Conservation (phyloP, 2,797 vertebrate genomes). For the Hydrophis major region DNA sequence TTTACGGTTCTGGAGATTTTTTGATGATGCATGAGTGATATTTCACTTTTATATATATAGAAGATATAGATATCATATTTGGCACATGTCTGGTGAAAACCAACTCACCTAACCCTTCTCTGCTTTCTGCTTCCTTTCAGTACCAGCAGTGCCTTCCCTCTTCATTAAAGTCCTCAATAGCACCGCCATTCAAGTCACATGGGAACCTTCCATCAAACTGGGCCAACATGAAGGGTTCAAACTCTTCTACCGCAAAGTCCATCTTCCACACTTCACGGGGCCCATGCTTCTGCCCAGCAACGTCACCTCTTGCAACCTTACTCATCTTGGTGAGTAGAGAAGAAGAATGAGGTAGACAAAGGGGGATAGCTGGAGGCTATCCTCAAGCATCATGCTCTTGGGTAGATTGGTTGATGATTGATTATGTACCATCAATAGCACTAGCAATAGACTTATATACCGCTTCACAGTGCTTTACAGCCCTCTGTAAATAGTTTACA, state of each 20-base stretch:
- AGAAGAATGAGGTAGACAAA: background rate
- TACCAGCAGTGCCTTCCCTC: constrained; percentile 86
- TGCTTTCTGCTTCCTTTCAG: constrained; percentile 70
- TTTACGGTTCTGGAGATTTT: too few relatives aligned
- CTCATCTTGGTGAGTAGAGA: constrained; percentile 83
- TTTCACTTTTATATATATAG: too few relatives aligned
- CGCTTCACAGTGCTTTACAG: too few relatives aligned
- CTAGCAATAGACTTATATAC: too few relatives aligned
- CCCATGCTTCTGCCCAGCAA: constrained; percentile 86
- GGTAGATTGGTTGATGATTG: background rate
- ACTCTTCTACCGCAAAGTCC: constrained; percentile 88
- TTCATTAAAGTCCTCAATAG: constrained; percentile 87
- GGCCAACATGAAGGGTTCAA: constrained; percentile 90
- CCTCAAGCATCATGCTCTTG: background rate
- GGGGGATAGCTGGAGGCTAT: background rate
- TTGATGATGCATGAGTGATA: too few relatives aligned
- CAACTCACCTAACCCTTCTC: background rate
- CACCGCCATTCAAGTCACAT: constrained; percentile 82
- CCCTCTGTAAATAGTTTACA: too few relatives aligned
- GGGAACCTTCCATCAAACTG: constrained; percentile 91
- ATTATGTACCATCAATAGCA: background rate
- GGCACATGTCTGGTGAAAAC: too few relatives aligned
- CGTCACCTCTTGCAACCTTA: constrained; percentile 87
- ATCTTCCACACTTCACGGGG: constrained; percentile 79
- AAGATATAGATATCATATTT: too few relatives aligned